Evolutionary conservation across 2,113 vertebrate genomes (phyloP).

Genomic region (Tupaia chinensis): DNA sequence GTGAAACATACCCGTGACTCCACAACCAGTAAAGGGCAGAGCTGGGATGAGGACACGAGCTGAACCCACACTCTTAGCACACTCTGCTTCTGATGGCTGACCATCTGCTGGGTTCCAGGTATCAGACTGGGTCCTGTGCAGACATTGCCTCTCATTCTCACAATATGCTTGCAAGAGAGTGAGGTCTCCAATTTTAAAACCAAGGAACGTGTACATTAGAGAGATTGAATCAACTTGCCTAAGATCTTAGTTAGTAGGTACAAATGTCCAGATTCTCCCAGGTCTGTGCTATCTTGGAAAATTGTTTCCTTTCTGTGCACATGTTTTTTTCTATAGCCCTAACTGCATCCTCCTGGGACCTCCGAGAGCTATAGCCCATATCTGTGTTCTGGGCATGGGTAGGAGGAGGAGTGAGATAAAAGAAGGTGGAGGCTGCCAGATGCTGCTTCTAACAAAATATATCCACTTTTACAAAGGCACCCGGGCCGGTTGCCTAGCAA

Average conservation of each 20-base stretch:
- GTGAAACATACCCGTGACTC: background rate
- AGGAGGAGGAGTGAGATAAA: slow-evolving; percentile 10
- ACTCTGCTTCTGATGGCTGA: background rate
- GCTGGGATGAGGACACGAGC: background rate
- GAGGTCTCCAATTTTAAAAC: background rate
- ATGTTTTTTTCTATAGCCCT: background rate
- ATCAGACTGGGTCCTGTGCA: background rate
- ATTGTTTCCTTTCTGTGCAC: background rate
- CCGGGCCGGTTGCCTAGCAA: slow-evolving; percentile 74
- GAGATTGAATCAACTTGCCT: background rate
- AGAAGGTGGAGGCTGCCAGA: slow-evolving; percentile 56
- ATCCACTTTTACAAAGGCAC: slow-evolving; percentile 58
- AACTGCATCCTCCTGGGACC: background rate
- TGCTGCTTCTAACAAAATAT: slow-evolving; percentile 70
- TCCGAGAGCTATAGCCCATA: background rate
- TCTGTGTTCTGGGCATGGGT: slow-evolving; percentile 29
- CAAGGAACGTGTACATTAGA: background rate
- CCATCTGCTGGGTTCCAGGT: background rate
- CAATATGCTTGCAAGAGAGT: background rate
- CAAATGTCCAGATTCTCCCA: background rate
- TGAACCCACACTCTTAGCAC: background rate
- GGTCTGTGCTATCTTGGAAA: background rate
- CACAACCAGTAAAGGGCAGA: background rate
- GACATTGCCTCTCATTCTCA: background rate
- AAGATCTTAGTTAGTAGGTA: background rate